Evolutionary conservation across 2,888 invertebrate species (phyloP), one percentile per base, ranked within the genome.

Genomic region (Lasioglossum oenotherae): DNA sequence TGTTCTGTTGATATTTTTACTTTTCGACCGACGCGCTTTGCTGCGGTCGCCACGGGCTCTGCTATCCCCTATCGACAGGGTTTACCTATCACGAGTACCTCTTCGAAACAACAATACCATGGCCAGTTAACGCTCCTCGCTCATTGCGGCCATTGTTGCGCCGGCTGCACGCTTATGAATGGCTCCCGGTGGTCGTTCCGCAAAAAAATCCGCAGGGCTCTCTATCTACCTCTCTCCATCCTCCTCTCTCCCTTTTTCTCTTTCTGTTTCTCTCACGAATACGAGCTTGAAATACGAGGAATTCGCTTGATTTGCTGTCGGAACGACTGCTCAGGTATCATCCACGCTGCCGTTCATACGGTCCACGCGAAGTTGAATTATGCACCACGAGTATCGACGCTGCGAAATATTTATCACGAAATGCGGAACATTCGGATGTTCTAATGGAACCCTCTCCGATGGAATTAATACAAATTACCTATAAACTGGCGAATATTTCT

Each of bases 41-140:
- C 71, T 41, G 71, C 71, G 71, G 71, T 71, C 41, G 23, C 31
- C 64, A 6, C 6, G 16, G 23, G 12, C 69, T 69, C 12, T 8
- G 69, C 69, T 35, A 38, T 49, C 16, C 60, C 78, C 46, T 49
- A 74, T 85, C 60, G 69, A 35, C 80, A 44, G 67, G 74, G 64
- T 31, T 64, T 67, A 82, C 64, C 77, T 74, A 73, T 76, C 76
- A 35, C 83, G 46, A 82, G 41, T 46, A 67, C 31, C 64, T 60
- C 71, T 44, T 41, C 49, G 44, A 71, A 69, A 74, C 74, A 74
- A 86, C 53, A 60, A 71, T 74, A 74, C 57, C 44, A 57, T 49
- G 35, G 35, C 44, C 76, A 46, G 31, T 23, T 76, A 76, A 19
- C 64, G 44, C 14, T 31, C 44, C 44, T 31, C 69, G 35, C 69